A percentile compares a stretch with the other conserved stretches of the same genome.
These are phyloP conservation scores for Melangyna quadrimaculata DNA, from an alignment of 2,888 invertebrate genomes.

Conservation along the genomic window DNA sequence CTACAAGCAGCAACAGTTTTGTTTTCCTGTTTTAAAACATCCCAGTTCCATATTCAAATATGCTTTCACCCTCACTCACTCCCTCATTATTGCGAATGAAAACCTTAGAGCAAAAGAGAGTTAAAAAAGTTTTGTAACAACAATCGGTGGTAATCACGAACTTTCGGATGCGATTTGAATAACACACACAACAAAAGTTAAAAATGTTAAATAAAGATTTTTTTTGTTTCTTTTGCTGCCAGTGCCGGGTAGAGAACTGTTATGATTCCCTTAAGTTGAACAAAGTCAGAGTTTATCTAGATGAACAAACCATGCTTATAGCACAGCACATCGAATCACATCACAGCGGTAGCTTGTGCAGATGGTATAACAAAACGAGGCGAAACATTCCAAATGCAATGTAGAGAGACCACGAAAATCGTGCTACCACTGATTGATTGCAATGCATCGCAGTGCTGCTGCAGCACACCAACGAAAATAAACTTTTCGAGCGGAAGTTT, in stretches of 20 bases:
- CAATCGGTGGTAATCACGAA: conserved; percentile 55
- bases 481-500: conserved; percentile 1
- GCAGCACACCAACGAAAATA: conserved; percentile 16
- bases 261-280: conserved; percentile 67
- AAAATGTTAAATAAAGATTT: conserved; percentile 43
- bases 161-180: conserved; percentile 64
- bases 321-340: not conserved
- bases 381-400: conserved; percentile 51
- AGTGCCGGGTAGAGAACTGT: not conserved
- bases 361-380: conserved; percentile 47
- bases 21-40: conserved; percentile 22
- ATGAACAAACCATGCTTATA: conserved; percentile 40
- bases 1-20: conserved; percentile 13
- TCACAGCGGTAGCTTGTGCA: conserved; percentile 20
- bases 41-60: conserved; percentile 51
- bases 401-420: conserved; percentile 63
- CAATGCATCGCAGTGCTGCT: conserved; percentile 10
- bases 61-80: conserved; percentile 3
- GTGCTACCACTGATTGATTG: conserved; percentile 70
- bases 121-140: conserved; percentile 4
- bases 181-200: conserved; percentile 50
- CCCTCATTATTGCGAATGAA: not conserved
- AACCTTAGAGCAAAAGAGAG: conserved; percentile 15
- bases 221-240: not conserved
- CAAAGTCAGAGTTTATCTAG: conserved; percentile 69